Percentiles rank a stretch among this genome's conserved stretches.
Conservation (phyloP, 2,888 invertebrate genomes). For the Thumatha senex region DNA sequence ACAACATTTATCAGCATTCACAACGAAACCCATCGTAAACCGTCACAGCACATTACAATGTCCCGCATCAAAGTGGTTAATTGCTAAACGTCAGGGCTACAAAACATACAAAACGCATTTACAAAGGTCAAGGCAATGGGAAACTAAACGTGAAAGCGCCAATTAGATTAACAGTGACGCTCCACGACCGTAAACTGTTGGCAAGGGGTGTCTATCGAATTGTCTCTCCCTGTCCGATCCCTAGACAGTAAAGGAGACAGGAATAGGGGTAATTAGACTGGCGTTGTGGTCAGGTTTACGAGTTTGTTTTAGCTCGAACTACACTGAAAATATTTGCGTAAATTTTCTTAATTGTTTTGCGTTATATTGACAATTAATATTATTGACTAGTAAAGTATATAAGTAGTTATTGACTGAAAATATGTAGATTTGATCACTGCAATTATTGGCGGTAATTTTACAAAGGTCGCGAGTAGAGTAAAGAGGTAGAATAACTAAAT, state of each 20-base stretch:
- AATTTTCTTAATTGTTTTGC: slow-evolving; percentile 46
- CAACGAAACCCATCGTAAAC: not conserved
- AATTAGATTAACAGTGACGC: slow-evolving; percentile 76
- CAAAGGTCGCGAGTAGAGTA: no score
- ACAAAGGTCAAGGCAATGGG: slow-evolving; percentile 74
- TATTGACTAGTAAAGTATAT: not conserved
- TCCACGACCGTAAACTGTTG: slow-evolving; percentile 69
- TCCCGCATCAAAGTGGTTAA: slow-evolving; percentile 27
- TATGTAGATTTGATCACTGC: no score
- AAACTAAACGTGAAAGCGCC: slow-evolving; percentile 71
- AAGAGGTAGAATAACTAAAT: no score
- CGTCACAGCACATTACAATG: slow-evolving; percentile 8
- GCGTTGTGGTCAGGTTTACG: slow-evolving; percentile 57
- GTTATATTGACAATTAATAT: not conserved
- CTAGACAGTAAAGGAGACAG: slow-evolving; percentile 51
- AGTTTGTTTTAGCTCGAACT: slow-evolving; percentile 33
- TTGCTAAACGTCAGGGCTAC: slow-evolving; percentile 39
- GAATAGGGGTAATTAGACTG: slow-evolving; percentile 54
- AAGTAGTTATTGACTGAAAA: not conserved
- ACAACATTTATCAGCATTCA: no score
- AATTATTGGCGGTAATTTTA: no score
- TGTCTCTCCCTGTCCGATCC: slow-evolving; percentile 42
- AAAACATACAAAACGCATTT: slow-evolving; percentile 69
- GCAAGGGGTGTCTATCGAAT: slow-evolving; percentile 54
- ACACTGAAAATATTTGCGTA: slow-evolving; percentile 38